Percentiles rank a stretch among this genome's conserved stretches.
Evolutionary conservation across 2,113 vertebrate genomes (phyloP).

Genomic region (Eleginops maclovinus): DNA sequence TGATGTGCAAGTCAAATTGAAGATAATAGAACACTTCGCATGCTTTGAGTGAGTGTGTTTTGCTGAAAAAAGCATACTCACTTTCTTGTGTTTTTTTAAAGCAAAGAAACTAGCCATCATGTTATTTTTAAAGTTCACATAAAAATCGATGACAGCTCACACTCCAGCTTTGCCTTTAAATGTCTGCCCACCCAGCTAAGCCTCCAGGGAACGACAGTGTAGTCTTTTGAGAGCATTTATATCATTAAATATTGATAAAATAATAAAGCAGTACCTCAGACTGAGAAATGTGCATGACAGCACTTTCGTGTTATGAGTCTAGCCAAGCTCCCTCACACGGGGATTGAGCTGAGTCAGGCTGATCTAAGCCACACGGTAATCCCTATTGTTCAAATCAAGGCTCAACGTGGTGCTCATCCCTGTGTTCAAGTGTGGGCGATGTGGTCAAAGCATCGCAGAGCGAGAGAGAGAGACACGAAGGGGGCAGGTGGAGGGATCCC

Average conservation of each 20-base stretch:
- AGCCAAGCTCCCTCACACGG: constrained; percentile 35
- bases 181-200: constrained; percentile 36
- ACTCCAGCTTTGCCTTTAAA: constrained; percentile 23
- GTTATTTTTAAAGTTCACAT: constrained; percentile 8
- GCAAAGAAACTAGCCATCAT: neutral
- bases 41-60: neutral
- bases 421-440: neutral
- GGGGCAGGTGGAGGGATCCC: neutral
- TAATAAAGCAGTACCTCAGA: constrained; percentile 49
- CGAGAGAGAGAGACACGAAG: no score
- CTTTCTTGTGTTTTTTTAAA: neutral
- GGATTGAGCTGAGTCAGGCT: constrained; percentile 60
- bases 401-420: constrained; percentile 25
- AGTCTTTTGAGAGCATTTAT: constrained; percentile 58
- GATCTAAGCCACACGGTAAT: constrained; percentile 50
- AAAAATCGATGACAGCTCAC: constrained; percentile 10
- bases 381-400: constrained; percentile 40
- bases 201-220: constrained; percentile 36
- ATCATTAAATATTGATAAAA: constrained; percentile 69
- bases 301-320: constrained; percentile 40
- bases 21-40: neutral
- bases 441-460: constrained; percentile 16
- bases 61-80: neutral
- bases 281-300: constrained; percentile 42
- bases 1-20: neutral